Evolutionary conservation across 1,140 invertebrate species (phyloP), one percentile per base, ranked within the genome.

Genomic region (Ooceraea biroi): DNA sequence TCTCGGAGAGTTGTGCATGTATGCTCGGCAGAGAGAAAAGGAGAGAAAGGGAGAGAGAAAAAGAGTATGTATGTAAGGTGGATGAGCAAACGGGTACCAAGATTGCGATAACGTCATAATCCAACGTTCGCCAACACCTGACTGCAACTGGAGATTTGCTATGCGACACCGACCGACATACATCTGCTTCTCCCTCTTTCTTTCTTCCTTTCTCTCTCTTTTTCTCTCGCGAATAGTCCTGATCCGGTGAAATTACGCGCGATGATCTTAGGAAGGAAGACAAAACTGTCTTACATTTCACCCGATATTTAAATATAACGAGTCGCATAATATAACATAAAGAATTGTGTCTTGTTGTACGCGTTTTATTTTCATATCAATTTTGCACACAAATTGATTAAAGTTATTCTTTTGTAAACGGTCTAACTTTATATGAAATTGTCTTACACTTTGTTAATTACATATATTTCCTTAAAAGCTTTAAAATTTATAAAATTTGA

Each of bases 121-220:
- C 83, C 57, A 36, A 36, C 36, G 66, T 83, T 77, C 63, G 83
- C 63, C 61, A 82, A 74, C 87, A 91, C 87, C 90, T 89, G 90
- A 91, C 85, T 87, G 91, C 87, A 91, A 91, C 72, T 85, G 88
- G 90, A 92, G 90, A 91, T 85, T 61, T 46, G 71, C 69, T 69
- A 88, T 72, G 86, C 76, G 84, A 88, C 78, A 90, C 89, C 65
- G 48, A 50, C 61, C 60, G 44, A 36, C 48, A 61, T 48, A 50
- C 88, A 85, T 85, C 82, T 88, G 57, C 85, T 76, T 14, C 65
- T 44, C 22, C 19, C 48, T 36, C 12, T 30, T n/a, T n/a, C n/a
- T n/a, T n/a, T n/a, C n/a, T n/a, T n/a, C 14, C 50, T 52, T 14
- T 52, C 50, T 52, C 58, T 27, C 58, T 30, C 30, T 41, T 14